Evolutionary conservation across 2,888 invertebrate genomes (phyloP), one percentile per base, ranked within the genome.

Genomic region (Lithophane ornitopus): DNA sequence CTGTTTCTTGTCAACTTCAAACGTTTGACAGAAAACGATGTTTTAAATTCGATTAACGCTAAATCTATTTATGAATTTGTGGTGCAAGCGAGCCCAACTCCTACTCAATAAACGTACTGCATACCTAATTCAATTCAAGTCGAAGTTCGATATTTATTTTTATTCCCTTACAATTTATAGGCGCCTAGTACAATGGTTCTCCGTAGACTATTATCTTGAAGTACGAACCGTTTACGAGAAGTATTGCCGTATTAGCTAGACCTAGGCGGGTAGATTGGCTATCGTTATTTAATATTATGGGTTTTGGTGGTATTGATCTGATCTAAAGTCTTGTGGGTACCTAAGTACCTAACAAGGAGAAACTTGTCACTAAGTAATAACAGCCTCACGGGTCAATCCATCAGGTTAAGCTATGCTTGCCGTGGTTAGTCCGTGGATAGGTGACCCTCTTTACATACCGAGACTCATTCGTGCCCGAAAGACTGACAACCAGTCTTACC

Each of bases 81-180:
- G 19, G 1, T 59, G 19, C 28, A 59, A 9, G 19, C 9, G 22
- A 22, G 8, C 14, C 4, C 12, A 4, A 26, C 1, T 19, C 22
- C 7, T 46, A 46, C 19, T 19, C 16, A 46, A 39, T n/a, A 75
- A 62, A 62, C 19, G 19, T 46, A 58, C 41, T 65, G 78, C 19
- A 82, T 82, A 26, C 44, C 58, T 46, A 70, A 70, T 78, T 70
- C 46, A 77, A 65, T 59, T 54, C 39, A 19, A 78, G 41, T 11
- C 58, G 78, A 63, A 67, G 41, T 56, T 49, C 41, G 56, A 63
- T 80, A 80, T 80, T 83, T 80, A 83, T 83, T 80, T 54, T 82
- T 52, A 83, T 78, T 52, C 61, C 66, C 52, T 62, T 16, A 28
- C 28, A 79, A 83, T 79, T 83, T 79, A 80, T 80, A 26, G 56